Conservation (phyloP, 2,113 vertebrate genomes). For the Egretta garzetta region DNA sequence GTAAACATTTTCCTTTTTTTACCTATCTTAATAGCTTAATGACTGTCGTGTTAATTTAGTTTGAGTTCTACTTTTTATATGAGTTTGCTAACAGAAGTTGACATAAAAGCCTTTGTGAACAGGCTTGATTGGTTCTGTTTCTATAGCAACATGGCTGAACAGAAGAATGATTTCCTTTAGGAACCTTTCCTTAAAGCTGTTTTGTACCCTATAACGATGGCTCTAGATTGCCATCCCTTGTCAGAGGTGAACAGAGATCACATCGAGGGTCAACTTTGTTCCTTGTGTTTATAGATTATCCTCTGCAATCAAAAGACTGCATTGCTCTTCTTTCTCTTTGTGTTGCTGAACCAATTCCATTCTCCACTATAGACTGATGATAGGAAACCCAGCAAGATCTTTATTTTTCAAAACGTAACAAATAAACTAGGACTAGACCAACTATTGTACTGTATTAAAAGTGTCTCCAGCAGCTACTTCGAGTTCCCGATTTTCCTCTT, state of each 20-base stretch:
- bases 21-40: conserved; percentile 46
- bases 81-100: conserved; percentile 79
- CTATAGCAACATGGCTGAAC: conserved; percentile 76
- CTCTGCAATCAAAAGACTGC: conserved; percentile 63
- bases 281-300: conserved; percentile 76
- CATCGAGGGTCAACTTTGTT: conserved; percentile 75
- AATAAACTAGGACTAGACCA: conserved; percentile 49
- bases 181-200: conserved; percentile 76
- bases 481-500: not conserved
- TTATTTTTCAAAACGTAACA: conserved; percentile 26
- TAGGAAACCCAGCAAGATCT: conserved; percentile 21
- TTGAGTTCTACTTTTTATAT: conserved; percentile 71
- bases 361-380: conserved; percentile 9
- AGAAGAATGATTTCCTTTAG: conserved; percentile 80
- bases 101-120: conserved; percentile 76
- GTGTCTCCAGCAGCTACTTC: conserved; percentile 7
- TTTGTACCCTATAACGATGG: conserved; percentile 76
- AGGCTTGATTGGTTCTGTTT: conserved; percentile 78
- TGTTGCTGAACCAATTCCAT: conserved; percentile 33
- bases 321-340: conserved; percentile 54
- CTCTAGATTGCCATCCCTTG: conserved; percentile 71
- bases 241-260: conserved; percentile 74
- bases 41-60: conserved; percentile 67
- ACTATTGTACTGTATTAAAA: conserved; percentile 2
- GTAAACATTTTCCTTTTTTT: not conserved